Conservation (phyloP, 1,140 invertebrate genomes). For the Pteromalus puparum region DNA sequence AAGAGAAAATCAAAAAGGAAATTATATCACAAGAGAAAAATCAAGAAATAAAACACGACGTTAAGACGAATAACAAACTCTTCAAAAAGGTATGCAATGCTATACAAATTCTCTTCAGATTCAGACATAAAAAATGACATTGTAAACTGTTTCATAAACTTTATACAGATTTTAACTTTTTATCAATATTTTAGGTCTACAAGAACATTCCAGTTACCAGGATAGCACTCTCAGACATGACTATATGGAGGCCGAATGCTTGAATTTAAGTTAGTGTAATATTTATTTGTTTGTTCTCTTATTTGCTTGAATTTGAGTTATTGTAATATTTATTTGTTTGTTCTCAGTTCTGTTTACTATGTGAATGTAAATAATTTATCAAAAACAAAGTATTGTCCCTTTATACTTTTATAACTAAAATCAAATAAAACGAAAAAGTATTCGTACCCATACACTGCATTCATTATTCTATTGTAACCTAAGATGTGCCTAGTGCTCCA, state of each 20-base stretch:
- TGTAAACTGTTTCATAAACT: not conserved
- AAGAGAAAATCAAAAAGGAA: not conserved
- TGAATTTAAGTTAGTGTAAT: not conserved
- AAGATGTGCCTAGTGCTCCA: too few species aligned
- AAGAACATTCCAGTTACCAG: slow-evolving; percentile 31
- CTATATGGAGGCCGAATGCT: slow-evolving; percentile 18
- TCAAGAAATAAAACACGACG: not conserved
- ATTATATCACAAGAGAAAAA: not conserved
- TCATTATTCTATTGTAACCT: too few species aligned
- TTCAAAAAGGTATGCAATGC: slow-evolving; percentile 31
- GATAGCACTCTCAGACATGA: slow-evolving; percentile 18
- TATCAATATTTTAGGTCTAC: slow-evolving; percentile 17
- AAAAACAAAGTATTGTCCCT: not conserved
- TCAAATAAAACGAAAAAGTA: not conserved
- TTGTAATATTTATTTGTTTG: not conserved
- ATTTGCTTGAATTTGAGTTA: not conserved
- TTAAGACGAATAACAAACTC: not conserved
- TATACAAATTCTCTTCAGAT: not conserved
- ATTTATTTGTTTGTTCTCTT: not conserved
- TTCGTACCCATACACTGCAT: not conserved
- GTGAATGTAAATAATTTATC: not conserved
- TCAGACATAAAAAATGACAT: not conserved
- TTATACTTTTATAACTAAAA: slow-evolving; percentile 15
- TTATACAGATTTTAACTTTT: not conserved
- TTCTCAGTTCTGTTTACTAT: not conserved